Evolutionary conservation across 1,140 invertebrate genomes (phyloP), one percentile per base, ranked within the genome.

Genomic region (Odontomachus brunneus): DNA sequence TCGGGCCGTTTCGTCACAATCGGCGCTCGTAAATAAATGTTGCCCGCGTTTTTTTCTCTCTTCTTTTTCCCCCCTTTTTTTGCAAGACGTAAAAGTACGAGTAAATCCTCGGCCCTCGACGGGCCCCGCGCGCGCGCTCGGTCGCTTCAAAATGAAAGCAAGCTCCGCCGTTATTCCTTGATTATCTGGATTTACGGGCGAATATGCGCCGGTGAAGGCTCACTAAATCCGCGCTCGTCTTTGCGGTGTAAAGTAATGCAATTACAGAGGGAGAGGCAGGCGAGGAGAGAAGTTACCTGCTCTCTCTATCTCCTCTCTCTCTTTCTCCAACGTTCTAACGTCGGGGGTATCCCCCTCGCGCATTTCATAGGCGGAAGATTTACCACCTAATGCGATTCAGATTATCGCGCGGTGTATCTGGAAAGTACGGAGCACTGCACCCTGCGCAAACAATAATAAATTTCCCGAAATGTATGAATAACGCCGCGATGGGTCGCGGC

Each of bases 1-100:
- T 67, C 66, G 22, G 73, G 15, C 19, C 57, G 71, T 71, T 87
- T 84, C 74, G 82, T 87, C 85, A 81, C 86, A 72, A 87, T 84
- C 85, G 69, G 53, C 73, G 48, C 49, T 48, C 69, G 85, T 84
- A 84, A 88, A 88, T 84, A 87, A 65, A 81, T 24, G 17, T 38
- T 19, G 24, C 33, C 17, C 0, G 15, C 26, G 71, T 51, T 55
- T 55, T n/a, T n/a, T n/a, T n/a, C n/a, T n/a, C n/a, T n/a, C 19
- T 19, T 4, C 38, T 11, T 44, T 55, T 55, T 55, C 15, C 15
- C 17, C n/a, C 15, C n/a, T 5, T 4, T 60, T 57, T 26, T 48
- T 57, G 48, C 48, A 48, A 57, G 49, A 78, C 33, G 33, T 24
- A 26, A 69, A 59, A 29, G 17, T 62, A 51, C 48, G 55, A 33